Evolutionary conservation across 2,888 invertebrate genomes (phyloP).

Genomic region (Drosophila buzzatii): DNA sequence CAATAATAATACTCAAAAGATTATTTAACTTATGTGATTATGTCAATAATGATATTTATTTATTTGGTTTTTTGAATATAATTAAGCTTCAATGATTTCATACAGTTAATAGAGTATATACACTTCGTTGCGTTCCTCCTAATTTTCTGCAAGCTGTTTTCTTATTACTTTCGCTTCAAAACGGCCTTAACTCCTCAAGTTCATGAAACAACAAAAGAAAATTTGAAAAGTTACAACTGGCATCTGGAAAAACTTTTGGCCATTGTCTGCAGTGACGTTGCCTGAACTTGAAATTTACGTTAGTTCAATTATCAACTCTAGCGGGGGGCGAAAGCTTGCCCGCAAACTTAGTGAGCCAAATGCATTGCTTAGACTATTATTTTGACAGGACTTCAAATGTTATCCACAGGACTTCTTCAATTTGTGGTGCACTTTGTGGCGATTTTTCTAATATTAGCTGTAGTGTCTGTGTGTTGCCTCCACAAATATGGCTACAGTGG

Average conservation of each 20-base stretch:
- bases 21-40: not conserved
- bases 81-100: not conserved
- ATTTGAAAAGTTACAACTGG: conserved; percentile 64
- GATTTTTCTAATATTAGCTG: not conserved
- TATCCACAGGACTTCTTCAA: conserved; percentile 4
- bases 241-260: conserved; percentile 50
- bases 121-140: conserved; percentile 6
- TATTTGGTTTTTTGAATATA: not conserved
- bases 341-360: conserved; percentile 31
- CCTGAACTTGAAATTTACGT: conserved; percentile 69
- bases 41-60: not conserved
- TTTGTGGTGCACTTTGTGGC: conserved; percentile 12
- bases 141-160: not conserved
- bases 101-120: conserved; percentile 16
- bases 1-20: not conserved
- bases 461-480: not conserved
- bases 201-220: conserved; percentile 58
- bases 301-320: conserved; percentile 63
- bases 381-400: conserved; percentile 16
- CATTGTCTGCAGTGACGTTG: conserved; percentile 43
- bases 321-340: conserved; percentile 23
- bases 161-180: conserved; percentile 22
- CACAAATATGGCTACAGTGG: conserved; percentile 8
- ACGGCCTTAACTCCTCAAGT: conserved; percentile 63
- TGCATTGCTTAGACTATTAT: conserved; percentile 17